Percentiles rank a stretch among this genome's conserved stretches.
Evolutionary conservation across 2,888 invertebrate species (phyloP).

Genomic region (Antitype chi): DNA sequence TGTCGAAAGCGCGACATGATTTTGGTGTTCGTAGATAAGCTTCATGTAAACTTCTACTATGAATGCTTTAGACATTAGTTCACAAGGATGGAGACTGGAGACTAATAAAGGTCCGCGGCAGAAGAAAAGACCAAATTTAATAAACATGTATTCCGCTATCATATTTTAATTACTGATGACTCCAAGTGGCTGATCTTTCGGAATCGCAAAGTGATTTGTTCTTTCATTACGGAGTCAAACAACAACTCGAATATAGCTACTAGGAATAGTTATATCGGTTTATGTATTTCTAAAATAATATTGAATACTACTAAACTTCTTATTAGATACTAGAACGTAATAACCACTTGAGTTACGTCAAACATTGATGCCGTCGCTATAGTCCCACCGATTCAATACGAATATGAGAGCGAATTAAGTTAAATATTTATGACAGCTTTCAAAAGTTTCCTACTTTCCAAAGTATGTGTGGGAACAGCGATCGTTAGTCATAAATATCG

Average conservation of each 20-base stretch:
- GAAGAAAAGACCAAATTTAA: background rate
- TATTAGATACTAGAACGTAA: background rate
- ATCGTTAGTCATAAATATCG: slow-evolving; percentile 54
- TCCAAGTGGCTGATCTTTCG: background rate
- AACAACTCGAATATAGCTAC: background rate
- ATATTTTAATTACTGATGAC: background rate
- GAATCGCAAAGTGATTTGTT: background rate
- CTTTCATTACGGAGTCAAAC: background rate
- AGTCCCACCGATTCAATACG: background rate
- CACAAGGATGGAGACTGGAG: background rate
- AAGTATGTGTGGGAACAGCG: slow-evolving; percentile 60
- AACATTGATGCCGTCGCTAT: background rate
- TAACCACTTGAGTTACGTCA: slow-evolving; percentile 3
- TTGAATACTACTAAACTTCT: background rate
- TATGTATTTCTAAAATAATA: background rate
- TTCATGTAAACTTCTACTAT: background rate
- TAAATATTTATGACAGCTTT: slow-evolving; percentile 49
- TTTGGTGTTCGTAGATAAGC: background rate
- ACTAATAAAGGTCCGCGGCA: background rate
- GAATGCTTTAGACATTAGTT: background rate
- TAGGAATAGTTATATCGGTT: background rate
- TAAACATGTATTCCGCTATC: background rate
- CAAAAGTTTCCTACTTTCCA: slow-evolving; percentile 55
- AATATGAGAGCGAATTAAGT: slow-evolving; percentile 42
- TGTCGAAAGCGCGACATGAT: background rate